phyloP scores from a whole-genome alignment of 2,797 vertebrate genomes.

The Hafferia zeledoni region DNA sequence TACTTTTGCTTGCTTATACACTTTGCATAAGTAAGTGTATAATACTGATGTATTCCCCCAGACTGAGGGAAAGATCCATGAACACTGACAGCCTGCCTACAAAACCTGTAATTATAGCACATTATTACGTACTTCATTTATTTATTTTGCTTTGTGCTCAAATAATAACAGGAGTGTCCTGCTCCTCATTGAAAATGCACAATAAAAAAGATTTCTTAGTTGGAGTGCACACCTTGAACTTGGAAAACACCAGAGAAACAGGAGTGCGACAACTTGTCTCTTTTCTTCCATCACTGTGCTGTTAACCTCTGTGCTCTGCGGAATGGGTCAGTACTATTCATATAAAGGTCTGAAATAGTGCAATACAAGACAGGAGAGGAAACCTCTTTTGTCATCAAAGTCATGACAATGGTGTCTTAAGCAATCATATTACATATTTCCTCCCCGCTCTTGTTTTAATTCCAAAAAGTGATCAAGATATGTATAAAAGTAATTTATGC shows the following conservation, averaged over 20 bases:
- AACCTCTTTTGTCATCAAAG: background rate
- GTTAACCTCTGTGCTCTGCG: background rate
- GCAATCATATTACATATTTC: background rate
- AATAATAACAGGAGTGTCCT: background rate
- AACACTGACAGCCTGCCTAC: background rate
- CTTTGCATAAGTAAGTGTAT: background rate
- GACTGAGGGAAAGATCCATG: background rate
- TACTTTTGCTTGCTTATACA: background rate
- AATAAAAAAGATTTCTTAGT: background rate
- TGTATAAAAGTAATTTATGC: background rate
- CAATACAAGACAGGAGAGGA: background rate
- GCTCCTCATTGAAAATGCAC: background rate
- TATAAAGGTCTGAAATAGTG: background rate
- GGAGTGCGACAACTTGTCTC: background rate
- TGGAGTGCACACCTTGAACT: background rate
- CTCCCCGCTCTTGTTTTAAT: fast-evolving
- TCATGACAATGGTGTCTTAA: background rate
- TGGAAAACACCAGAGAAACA: background rate
- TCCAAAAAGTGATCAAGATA: background rate
- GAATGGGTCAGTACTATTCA: background rate
- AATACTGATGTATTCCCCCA: background rate
- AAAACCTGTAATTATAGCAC: background rate
- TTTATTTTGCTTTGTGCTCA: background rate
- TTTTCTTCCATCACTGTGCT: background rate
- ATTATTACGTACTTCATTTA: background rate